A percentile compares a stretch with the other conserved stretches of the same genome.
Conservation (phyloP, 2,888 invertebrate genomes). For the Amphiduros pacificus region DNA sequence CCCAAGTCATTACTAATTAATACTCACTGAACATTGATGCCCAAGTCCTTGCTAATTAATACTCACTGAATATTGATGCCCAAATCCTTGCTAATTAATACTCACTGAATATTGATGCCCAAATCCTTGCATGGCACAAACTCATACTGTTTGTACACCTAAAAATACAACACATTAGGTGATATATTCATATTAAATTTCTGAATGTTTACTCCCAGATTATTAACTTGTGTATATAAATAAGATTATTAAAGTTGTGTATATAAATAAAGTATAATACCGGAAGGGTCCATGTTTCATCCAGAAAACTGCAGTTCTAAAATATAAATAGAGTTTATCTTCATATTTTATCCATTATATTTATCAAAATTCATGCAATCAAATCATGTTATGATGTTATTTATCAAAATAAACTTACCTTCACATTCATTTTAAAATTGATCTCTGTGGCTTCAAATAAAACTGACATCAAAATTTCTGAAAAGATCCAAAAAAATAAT, state of each 20-base stretch:
- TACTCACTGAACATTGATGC: too few species aligned
- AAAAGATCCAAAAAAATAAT: conserved; percentile 18
- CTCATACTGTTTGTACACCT: conserved; percentile 63
- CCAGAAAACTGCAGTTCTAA: conserved; percentile 68
- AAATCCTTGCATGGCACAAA: conserved; percentile 69
- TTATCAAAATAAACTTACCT: conserved; percentile 46
- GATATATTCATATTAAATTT: neutral
- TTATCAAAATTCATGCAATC: neutral
- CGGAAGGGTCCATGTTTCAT: conserved; percentile 68
- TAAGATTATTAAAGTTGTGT: neutral
- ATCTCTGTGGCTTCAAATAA: conserved; percentile 51
- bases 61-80: conserved; percentile 8
- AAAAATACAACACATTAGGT: conserved; percentile 12
- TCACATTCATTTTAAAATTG: conserved; percentile 47
- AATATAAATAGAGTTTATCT: conserved; percentile 38
- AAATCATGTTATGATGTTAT: neutral
- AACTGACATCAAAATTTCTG: conserved; percentile 55
- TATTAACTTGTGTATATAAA: neutral
- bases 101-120: conserved; percentile 67
- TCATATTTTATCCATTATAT: too few species aligned
- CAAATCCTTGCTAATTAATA: too few species aligned
- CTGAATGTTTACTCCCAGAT: too few species aligned
- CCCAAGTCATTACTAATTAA: too few species aligned
- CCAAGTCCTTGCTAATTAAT: too few species aligned
- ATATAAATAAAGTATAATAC: conserved; percentile 40